Conservation (phyloP, 2,888 invertebrate species). For the Sinhomidia bicolor region DNA sequence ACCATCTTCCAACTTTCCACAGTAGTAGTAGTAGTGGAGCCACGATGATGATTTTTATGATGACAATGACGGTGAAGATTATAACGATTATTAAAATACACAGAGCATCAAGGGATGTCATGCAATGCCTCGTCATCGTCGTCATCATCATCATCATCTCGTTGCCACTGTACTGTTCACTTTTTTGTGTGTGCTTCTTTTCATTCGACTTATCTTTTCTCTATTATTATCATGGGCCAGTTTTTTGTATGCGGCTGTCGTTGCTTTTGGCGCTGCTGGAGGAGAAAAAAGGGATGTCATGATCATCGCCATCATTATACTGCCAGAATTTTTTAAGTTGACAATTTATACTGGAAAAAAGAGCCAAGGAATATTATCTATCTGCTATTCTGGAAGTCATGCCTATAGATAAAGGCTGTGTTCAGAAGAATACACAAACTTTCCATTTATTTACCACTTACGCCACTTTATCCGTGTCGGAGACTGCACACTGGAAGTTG, state of each 20-base stretch:
- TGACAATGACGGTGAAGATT: conserved; percentile 62
- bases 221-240: conserved; percentile 7
- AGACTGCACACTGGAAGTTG: conserved; percentile 42
- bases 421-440: conserved; percentile 37
- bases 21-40: background rate
- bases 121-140: conserved; percentile 65
- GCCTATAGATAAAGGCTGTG: background rate
- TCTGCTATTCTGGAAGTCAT: too few species aligned
- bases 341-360: conserved; percentile 9
- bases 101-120: conserved; percentile 63
- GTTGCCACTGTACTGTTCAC: conserved; percentile 12
- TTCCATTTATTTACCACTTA: conserved; percentile 52
- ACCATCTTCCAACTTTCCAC: background rate
- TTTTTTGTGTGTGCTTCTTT: background rate
- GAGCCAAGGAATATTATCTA: too few species aligned
- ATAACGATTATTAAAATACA: conserved; percentile 69
- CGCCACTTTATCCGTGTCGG: conserved; percentile 29
- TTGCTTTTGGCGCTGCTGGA: conserved; percentile 18
- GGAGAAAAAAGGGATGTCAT: conserved; percentile 51
- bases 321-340: conserved; percentile 46
- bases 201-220: background rate
- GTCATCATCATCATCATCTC: background rate
- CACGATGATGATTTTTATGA: conserved; percentile 31
- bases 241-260: background rate
- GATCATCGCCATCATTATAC: conserved; percentile 57